Conservation (phyloP, 2,797 vertebrate genomes). For the Brachyrhaphis roseni region DNA sequence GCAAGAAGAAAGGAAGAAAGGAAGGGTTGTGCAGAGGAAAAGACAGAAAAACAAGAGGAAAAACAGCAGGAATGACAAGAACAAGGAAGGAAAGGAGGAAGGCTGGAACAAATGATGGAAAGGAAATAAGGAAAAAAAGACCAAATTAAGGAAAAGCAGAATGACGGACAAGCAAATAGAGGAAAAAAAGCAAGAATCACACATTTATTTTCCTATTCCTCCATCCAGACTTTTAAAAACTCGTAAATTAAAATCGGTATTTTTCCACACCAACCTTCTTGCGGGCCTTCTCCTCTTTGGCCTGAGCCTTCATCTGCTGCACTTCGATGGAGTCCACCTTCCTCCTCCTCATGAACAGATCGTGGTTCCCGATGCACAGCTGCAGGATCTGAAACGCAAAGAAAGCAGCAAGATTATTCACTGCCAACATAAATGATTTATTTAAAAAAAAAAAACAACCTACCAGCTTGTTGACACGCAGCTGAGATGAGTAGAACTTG, state of each 20-base stretch:
- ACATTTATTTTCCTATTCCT: not conserved
- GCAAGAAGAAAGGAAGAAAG: not conserved
- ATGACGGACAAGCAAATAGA: not conserved
- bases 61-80: not conserved
- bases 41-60: not conserved
- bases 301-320: constrained; percentile 94
- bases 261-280: constrained; percentile 84
- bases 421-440: not conserved
- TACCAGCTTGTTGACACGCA: constrained; percentile 92
- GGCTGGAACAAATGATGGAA: not conserved
- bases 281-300: constrained; percentile 92
- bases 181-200: not conserved
- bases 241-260: not conserved
- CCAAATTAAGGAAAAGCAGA: too few relatives aligned
- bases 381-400: constrained; percentile 85
- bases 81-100: not conserved
- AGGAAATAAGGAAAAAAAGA: not conserved
- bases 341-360: constrained; percentile 92
- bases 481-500: constrained; percentile 93
- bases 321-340: constrained; percentile 94
- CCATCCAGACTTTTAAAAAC: not conserved
- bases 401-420: not conserved
- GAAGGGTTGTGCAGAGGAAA: not conserved
- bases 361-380: constrained; percentile 92
- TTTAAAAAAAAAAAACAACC: constrained; percentile 63